Evolutionary conservation across 2,113 vertebrate species (phyloP).

Genomic region (Thunnus maccoyii): DNA sequence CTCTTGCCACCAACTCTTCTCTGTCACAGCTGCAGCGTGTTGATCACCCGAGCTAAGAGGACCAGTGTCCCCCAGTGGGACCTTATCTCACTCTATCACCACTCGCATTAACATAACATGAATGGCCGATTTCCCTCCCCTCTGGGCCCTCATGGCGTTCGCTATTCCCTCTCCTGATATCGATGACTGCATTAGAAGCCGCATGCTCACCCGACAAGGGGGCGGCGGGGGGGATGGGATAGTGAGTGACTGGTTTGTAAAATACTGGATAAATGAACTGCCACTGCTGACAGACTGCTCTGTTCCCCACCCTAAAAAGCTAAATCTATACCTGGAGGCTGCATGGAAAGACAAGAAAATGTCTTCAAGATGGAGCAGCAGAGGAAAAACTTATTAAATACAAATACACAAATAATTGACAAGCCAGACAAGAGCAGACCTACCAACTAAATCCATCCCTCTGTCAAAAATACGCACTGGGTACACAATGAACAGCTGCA

Average conservation of each 20-base stretch:
- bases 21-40: conserved; percentile 65
- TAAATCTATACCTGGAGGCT: conserved; percentile 6
- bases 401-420: not conserved
- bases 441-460: not conserved
- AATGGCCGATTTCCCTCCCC: conserved; percentile 68
- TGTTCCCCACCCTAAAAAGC: not conserved
- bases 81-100: conserved; percentile 75
- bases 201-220: not conserved
- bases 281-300: not conserved
- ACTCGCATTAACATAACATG: conserved; percentile 75
- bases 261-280: conserved; percentile 48
- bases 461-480: not conserved
- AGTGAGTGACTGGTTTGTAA: conserved; percentile 23
- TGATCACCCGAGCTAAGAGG: conserved; percentile 57
- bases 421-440: conserved; percentile 9
- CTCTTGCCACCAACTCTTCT: conserved; percentile 6
- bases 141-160: conserved; percentile 26
- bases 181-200: conserved; percentile 60
- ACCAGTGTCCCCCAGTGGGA: conserved; percentile 56
- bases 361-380: not conserved
- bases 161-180: conserved; percentile 63
- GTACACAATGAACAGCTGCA: not conserved
- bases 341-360: not conserved
- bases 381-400: not conserved
- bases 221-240: not conserved